These are phyloP conservation scores for Cryptomyrus ogoouensis DNA, from an alignment of 2,113 vertebrate genomes.

Conservation along the genomic window DNA sequence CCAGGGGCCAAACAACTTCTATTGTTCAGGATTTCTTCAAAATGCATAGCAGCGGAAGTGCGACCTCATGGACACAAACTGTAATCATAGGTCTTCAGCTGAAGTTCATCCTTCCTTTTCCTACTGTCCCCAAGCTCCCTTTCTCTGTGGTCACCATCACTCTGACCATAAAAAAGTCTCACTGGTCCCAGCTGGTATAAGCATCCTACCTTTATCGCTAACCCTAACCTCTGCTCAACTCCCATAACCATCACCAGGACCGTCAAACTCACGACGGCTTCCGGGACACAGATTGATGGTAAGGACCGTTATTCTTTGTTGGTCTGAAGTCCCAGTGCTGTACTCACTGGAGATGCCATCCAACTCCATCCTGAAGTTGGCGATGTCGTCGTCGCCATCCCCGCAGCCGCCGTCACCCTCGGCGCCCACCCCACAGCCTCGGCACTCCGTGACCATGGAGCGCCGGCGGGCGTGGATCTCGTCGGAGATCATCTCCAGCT, in stretches of 20 bases:
- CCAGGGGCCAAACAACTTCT: not conserved
- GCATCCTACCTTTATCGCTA: not conserved
- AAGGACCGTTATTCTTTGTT: not conserved
- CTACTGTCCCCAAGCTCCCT: not conserved
- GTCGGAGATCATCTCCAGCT: conserved; percentile 90
- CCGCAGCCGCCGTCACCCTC: conserved; percentile 61
- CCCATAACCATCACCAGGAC: not conserved
- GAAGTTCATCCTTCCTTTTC: not conserved
- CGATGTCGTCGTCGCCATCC: conserved; percentile 57
- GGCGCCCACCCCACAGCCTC: conserved; percentile 81
- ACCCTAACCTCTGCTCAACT: not conserved
- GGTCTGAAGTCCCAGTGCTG: not conserved
- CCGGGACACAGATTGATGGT: not conserved
- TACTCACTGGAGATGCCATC: conserved; percentile 85
- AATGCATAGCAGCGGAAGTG: not conserved
- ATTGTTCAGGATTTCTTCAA: not conserved
- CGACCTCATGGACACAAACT: not conserved
- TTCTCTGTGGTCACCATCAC: no score
- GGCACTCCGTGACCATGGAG: conserved; percentile 75
- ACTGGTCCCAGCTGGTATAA: no score
- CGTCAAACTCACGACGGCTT: not conserved
- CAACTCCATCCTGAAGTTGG: conserved; percentile 66
- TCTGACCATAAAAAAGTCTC: no score
- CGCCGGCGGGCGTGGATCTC: conserved; percentile 91
- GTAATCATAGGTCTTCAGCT: not conserved